phyloP scores from a whole-genome alignment of 2,888 invertebrate species.

The Limnephilus lunatus region DNA sequence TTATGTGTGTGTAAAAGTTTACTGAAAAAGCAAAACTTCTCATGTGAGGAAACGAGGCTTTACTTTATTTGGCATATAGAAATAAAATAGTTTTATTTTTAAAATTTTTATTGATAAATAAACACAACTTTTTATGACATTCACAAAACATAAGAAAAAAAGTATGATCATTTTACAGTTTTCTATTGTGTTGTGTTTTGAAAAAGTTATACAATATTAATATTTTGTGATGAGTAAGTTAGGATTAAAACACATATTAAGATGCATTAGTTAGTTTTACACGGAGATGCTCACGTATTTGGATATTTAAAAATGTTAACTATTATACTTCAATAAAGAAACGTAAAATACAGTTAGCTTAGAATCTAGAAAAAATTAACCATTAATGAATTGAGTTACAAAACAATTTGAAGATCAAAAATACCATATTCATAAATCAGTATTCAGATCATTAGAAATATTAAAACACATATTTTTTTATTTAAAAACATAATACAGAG shows the following conservation, averaged over 20 bases:
- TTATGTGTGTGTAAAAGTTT: no score
- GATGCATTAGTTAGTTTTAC: not conserved
- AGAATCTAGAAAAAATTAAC: not conserved
- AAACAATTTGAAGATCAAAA: not conserved
- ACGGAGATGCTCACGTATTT: not conserved
- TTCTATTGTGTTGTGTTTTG: not conserved
- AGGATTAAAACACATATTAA: not conserved
- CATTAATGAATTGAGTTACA: not conserved
- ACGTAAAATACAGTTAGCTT: not conserved
- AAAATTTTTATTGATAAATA: not conserved
- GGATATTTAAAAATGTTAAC: not conserved
- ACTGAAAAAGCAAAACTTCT: no score
- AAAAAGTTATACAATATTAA: not conserved
- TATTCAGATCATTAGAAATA: not conserved
- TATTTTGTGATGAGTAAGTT: not conserved
- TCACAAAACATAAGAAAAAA: conserved; percentile 56
- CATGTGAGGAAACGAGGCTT: no score
- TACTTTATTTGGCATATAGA: not conserved
- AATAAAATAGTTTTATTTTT: not conserved
- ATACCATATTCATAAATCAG: not conserved
- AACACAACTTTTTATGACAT: not conserved
- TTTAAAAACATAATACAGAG: not conserved
- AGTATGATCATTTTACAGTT: not conserved
- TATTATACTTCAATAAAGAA: not conserved
- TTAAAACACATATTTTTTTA: not conserved